Percentiles rank a stretch among this genome's conserved stretches.
Conservation (phyloP, 2,888 invertebrate genomes). For the Callyntrura sp. region DNA sequence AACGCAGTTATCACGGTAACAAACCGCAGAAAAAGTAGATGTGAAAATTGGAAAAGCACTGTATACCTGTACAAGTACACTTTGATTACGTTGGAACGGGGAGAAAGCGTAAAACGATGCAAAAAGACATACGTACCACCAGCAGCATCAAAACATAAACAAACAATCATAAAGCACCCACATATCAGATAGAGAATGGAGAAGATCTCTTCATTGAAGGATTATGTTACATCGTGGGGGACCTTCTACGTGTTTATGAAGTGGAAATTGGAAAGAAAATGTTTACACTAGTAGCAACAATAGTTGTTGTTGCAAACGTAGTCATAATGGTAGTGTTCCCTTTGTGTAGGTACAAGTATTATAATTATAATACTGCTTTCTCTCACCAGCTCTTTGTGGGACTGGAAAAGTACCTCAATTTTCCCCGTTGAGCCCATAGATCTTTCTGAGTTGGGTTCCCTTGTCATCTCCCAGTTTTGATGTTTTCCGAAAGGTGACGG, state of each 20-base stretch:
- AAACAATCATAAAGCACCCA: constrained; percentile 15
- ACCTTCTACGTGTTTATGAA: constrained; percentile 12
- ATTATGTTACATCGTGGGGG: constrained; percentile 39
- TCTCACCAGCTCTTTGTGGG: background rate
- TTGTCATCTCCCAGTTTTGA: constrained; percentile 39
- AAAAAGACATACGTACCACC: background rate
- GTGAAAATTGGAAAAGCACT: background rate
- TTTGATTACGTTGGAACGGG: background rate
- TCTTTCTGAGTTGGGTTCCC: constrained; percentile 18
- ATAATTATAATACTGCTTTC: background rate
- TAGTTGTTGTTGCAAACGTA: background rate
- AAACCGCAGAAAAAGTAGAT: background rate
- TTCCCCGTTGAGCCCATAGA: constrained; percentile 40
- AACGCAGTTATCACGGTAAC: background rate
- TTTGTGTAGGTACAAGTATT: background rate
- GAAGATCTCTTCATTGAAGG: constrained; percentile 12
- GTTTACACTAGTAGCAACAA: background rate
- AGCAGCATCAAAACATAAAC: too few species aligned
- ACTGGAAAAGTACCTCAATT: constrained; percentile 29
- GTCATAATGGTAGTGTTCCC: background rate
- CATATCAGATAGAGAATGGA: background rate
- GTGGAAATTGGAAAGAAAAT: constrained; percentile 30
- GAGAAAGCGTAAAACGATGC: background rate
- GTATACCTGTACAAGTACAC: background rate
- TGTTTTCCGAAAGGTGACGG: constrained; percentile 6